Evolutionary conservation across 2,888 invertebrate species (phyloP).

Genomic region (Drosophila leonis): DNA sequence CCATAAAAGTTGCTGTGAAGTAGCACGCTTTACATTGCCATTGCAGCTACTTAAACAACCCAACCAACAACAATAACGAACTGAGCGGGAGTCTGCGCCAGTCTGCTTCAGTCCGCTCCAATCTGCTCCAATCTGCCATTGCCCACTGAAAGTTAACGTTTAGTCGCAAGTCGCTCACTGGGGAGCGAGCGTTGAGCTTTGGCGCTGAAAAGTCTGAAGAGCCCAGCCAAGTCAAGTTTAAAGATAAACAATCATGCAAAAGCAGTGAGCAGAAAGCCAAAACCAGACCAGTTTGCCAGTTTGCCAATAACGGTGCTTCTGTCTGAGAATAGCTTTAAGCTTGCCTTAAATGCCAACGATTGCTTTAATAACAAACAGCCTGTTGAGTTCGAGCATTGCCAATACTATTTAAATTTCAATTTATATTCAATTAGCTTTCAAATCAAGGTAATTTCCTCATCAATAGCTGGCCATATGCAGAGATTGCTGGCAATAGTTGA

Average conservation of each 20-base stretch:
- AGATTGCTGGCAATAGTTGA: constrained; percentile 37
- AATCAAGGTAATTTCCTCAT: not conserved
- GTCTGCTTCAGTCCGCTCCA: not conserved
- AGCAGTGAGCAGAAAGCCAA: constrained; percentile 19
- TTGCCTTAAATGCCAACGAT: not conserved
- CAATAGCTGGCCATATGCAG: constrained; percentile 20
- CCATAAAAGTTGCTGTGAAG: constrained; percentile 79
- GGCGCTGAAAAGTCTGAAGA: constrained; percentile 66
- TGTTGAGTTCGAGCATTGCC: not conserved
- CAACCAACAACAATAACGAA: constrained; percentile 23
- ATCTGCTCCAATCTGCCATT: not conserved
- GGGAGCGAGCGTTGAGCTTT: constrained; percentile 51
- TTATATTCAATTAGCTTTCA: not conserved
- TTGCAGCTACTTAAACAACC: constrained; percentile 62
- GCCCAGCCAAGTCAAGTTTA: constrained; percentile 64
- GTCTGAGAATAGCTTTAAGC: not conserved
- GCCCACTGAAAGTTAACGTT: constrained; percentile 62
- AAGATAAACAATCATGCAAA: constrained; percentile 71
- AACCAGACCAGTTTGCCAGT: constrained; percentile 14
- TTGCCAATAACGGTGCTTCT: constrained; percentile 8
- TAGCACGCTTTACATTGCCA: constrained; percentile 69
- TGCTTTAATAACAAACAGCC: not conserved
- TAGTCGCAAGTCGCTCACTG: constrained; percentile 55
- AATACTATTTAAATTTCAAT: constrained; percentile 1
- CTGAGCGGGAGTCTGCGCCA: constrained; percentile 11